These are phyloP conservation scores for Rhynchopsitta pachyrhyncha DNA, from an alignment of 2,113 vertebrate species.

Conservation along the genomic window DNA sequence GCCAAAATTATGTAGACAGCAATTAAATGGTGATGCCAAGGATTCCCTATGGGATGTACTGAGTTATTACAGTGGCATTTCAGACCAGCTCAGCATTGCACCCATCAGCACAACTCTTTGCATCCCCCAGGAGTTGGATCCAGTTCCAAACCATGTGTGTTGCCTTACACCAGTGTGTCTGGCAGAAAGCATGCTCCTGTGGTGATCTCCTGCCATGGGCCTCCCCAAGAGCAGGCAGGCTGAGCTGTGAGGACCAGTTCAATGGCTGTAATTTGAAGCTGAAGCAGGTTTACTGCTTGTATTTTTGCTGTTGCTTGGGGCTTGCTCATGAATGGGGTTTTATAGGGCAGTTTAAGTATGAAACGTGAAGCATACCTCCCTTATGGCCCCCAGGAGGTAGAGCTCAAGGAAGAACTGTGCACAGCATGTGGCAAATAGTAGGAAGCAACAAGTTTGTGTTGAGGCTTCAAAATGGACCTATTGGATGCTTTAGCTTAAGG, in stretches of 20 bases:
- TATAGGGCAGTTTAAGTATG: not conserved
- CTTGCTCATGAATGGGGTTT: not conserved
- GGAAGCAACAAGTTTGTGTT: not conserved
- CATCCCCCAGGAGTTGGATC: not conserved
- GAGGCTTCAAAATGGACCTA: not conserved
- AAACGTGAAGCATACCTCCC: not conserved
- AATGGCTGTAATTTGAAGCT: not conserved
- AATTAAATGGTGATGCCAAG: not conserved
- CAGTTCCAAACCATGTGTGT: not conserved
- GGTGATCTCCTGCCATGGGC: not conserved
- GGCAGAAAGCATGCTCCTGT: not conserved
- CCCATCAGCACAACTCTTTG: not conserved
- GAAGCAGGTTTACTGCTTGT: not conserved
- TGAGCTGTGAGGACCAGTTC: not conserved
- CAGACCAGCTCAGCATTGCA: not conserved
- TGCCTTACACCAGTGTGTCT: fast-evolving
- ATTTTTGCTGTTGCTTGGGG: not conserved
- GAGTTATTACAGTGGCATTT: not conserved
- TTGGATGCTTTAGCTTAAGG: not conserved
- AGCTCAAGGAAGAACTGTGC: not conserved
- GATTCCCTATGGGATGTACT: not conserved
- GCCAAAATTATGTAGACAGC: not conserved
- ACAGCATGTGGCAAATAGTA: not conserved
- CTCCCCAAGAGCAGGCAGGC: not conserved
- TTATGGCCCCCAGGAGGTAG: not conserved